Evolutionary conservation across 2,888 invertebrate genomes (phyloP).

Genomic region (Tricholauxania praeusta): DNA sequence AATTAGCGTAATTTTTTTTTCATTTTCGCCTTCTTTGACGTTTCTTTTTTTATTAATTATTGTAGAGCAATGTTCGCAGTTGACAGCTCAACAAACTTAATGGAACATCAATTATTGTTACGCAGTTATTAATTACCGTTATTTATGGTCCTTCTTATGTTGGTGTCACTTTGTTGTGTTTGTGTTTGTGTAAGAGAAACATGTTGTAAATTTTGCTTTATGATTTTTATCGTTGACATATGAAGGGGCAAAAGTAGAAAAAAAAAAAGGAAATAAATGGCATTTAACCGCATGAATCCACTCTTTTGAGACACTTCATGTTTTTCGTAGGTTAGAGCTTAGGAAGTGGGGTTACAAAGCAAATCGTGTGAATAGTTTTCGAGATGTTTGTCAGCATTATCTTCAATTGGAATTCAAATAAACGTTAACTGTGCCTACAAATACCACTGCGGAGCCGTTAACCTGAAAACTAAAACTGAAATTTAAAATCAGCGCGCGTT

Average conservation of each 20-base stretch:
- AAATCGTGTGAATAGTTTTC: too few species aligned
- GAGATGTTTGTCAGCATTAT: too few species aligned
- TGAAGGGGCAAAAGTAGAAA: not conserved
- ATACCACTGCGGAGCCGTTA: too few species aligned
- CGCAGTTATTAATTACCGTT: slow-evolving; percentile 33
- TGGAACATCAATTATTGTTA: slow-evolving; percentile 33
- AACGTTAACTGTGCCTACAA: too few species aligned
- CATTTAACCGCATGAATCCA: too few species aligned
- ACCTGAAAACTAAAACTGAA: too few species aligned
- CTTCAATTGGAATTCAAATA: too few species aligned
- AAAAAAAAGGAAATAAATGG: not conserved
- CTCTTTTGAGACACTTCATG: too few species aligned
- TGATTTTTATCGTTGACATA: not conserved
- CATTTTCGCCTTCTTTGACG: slow-evolving; percentile 3
- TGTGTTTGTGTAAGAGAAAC: not conserved
- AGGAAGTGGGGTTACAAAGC: too few species aligned
- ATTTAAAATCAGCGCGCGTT: too few species aligned
- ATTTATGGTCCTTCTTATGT: slow-evolving; percentile 23
- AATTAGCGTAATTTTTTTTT: not conserved
- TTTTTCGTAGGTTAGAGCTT: too few species aligned
- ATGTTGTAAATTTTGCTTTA: not conserved
- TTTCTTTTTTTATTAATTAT: slow-evolving; percentile 22
- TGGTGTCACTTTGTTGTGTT: slow-evolving; percentile 12
- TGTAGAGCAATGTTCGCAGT: slow-evolving; percentile 14
- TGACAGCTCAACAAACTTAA: slow-evolving; percentile 30